Percentiles rank a stretch among this genome's conserved stretches.
Conservation (phyloP, 2,888 invertebrate species). For the Steinernema carpocapsae region DNA sequence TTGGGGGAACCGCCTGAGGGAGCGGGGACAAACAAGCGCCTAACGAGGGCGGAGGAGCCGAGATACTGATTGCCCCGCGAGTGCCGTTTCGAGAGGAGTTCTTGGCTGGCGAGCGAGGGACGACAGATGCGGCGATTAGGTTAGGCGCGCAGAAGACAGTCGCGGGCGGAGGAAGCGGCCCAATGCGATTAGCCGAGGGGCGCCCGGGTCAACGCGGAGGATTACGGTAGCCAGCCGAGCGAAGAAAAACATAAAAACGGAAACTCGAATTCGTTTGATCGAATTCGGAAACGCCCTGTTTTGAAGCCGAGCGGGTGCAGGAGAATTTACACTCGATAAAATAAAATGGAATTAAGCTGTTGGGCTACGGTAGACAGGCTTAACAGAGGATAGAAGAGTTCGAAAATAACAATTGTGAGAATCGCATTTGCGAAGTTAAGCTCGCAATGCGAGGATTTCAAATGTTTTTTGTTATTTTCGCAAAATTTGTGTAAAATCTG, state of each 20-base stretch:
- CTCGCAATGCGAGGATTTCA: no score
- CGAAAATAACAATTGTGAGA: neutral
- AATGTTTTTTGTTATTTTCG: no score
- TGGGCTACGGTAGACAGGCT: neutral
- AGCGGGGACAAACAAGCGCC: conserved; percentile 30
- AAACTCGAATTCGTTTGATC: conserved; percentile 10
- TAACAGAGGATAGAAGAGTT: no score
- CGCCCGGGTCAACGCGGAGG: conserved; percentile 22
- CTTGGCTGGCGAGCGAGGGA: conserved; percentile 25
- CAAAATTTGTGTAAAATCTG: no score
- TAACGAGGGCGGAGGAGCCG: conserved; percentile 31
- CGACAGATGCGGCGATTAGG: conserved; percentile 34
- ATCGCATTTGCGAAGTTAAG: neutral
- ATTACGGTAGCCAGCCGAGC: conserved; percentile 11
- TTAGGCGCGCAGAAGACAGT: conserved; percentile 27
- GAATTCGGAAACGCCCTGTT: conserved; percentile 18
- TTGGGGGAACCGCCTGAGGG: conserved; percentile 5
- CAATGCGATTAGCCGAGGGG: conserved; percentile 28
- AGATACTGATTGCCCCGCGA: conserved; percentile 30
- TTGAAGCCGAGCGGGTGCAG: neutral
- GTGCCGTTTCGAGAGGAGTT: conserved; percentile 25
- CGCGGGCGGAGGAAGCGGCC: conserved; percentile 22
- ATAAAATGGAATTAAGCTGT: neutral
- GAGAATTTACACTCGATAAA: neutral
- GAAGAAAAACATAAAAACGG: conserved; percentile 22